Percentiles rank a stretch among this genome's conserved stretches.
phyloP scores from a whole-genome alignment of 2,797 vertebrate species.

The Sebastolobus alascanus region DNA sequence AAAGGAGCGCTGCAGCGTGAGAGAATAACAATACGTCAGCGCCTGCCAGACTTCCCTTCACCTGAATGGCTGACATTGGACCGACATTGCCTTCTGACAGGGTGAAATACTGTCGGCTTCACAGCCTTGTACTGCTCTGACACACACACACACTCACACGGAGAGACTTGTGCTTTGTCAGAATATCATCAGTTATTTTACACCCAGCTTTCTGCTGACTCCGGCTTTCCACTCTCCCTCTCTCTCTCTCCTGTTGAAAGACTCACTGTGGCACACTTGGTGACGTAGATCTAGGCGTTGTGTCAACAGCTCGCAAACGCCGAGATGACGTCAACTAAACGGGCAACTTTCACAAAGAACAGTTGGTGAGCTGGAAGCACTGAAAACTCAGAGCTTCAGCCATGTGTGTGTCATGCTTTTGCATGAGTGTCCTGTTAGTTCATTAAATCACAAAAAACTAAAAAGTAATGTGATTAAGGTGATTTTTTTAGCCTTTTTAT shows the following conservation, averaged over 20 bases:
- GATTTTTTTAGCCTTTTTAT: background rate
- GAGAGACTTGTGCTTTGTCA: constrained; percentile 39
- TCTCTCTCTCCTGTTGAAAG: constrained; percentile 50
- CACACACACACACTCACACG: background rate
- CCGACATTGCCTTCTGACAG: constrained; percentile 47
- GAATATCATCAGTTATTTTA: constrained; percentile 67
- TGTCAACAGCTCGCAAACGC: constrained; percentile 59
- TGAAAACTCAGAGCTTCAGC: constrained; percentile 4
- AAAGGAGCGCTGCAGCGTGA: constrained; percentile 17
- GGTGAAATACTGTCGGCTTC: constrained; percentile 34
- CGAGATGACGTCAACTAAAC: constrained; percentile 48
- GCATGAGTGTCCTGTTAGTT: background rate
- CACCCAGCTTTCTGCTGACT: constrained; percentile 74
- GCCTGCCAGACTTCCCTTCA: constrained; percentile 20
- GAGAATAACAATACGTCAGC: constrained; percentile 36
- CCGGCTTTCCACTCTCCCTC: constrained; percentile 42
- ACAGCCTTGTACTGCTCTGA: constrained; percentile 8
- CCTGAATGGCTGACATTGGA: constrained; percentile 38
- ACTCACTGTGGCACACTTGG: constrained; percentile 27
- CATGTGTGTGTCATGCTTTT: too few relatives aligned
- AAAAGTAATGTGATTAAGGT: background rate
- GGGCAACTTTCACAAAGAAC: constrained; percentile 24
- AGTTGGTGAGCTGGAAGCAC: constrained; percentile 14
- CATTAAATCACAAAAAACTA: background rate
- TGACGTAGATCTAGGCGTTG: constrained; percentile 57